Evolutionary conservation across 2,113 vertebrate genomes (phyloP), one percentile per base, ranked within the genome.

Genomic region (Trichomycterus rosablanca): DNA sequence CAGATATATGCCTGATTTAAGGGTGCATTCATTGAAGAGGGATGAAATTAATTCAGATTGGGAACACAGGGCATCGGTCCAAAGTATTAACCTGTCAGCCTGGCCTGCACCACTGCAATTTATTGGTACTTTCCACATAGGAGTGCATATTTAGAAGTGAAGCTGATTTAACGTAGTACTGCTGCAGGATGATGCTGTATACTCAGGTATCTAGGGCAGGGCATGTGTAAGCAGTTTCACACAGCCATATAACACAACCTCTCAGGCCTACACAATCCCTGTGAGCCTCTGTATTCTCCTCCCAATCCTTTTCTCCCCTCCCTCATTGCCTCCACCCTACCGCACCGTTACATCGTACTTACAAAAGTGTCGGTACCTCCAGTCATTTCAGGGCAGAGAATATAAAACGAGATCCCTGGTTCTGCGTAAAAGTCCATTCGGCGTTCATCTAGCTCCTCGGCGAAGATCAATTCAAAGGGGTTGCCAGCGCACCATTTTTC

Each of bases 401-500:
- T 93, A 74, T 97, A 97, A 81, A 97, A 97, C 54, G 94, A 97
- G 59, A 97, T 89, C 57, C 93, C 94, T 51, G 94, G 94, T 62
- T 97, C 94, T 59, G 93, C 94, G 83, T 97, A 97, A 81, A 97
- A 97, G 89, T 97, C 94, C 85, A 97, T 87, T 75, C 94, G 88
- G 70, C 92, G 84, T 85, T 97, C 93, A 50, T 92, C 92, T 80
- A 92, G 89, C 81, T 97, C 94, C 75, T 89, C 88, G 57, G 94
- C 91, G 68, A 95, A 95, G 74, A 97, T 97, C 77, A 97, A 90
- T 76, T 96, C 91, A 85, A 97, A 97, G 53, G 94, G 94, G 76
- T 93, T 96, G 70, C 87, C 87, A 76, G 91, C 87, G 83, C 93
- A 96, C 94, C 93, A 96, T 73, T 93, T 93, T 79, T 96, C 93